Conservation (phyloP, 2,113 vertebrate species). For the Trematocara zebra region DNA sequence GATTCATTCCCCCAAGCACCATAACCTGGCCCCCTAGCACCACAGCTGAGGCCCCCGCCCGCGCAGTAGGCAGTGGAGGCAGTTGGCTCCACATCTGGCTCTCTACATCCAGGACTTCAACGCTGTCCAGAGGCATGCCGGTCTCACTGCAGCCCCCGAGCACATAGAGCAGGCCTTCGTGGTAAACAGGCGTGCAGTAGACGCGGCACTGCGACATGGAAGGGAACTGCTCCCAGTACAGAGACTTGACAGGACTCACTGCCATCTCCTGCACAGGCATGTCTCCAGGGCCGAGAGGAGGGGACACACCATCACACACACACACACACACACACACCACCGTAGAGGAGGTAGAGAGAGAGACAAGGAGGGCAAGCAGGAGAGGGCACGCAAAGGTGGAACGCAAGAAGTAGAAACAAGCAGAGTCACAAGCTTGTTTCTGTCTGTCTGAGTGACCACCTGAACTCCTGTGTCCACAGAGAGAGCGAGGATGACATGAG, state of each 20-base stretch:
- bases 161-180: constrained; percentile 86
- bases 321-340: not conserved
- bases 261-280: constrained; percentile 81
- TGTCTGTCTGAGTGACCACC: not conserved
- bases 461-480: not conserved
- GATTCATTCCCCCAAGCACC: constrained; percentile 91
- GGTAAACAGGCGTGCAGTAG: constrained; percentile 84
- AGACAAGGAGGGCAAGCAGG: not conserved
- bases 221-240: constrained; percentile 87
- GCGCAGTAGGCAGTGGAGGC: constrained; percentile 80
- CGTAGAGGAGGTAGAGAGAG: not conserved
- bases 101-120: constrained; percentile 82
- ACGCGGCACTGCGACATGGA: constrained; percentile 87
- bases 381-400: not conserved
- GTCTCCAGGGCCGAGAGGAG: constrained; percentile 53
- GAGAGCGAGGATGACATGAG: not conserved
- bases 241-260: constrained; percentile 75
- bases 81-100: constrained; percentile 84
- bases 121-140: constrained; percentile 82
- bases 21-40: constrained; percentile 81
- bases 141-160: constrained; percentile 87
- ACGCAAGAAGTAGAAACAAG: not conserved
- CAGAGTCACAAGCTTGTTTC: not conserved
- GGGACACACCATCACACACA: constrained; percentile 53
- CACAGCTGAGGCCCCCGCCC: constrained; percentile 85